phyloP scores from a whole-genome alignment of 2,888 invertebrate genomes.

The Lutraria lutraria region DNA sequence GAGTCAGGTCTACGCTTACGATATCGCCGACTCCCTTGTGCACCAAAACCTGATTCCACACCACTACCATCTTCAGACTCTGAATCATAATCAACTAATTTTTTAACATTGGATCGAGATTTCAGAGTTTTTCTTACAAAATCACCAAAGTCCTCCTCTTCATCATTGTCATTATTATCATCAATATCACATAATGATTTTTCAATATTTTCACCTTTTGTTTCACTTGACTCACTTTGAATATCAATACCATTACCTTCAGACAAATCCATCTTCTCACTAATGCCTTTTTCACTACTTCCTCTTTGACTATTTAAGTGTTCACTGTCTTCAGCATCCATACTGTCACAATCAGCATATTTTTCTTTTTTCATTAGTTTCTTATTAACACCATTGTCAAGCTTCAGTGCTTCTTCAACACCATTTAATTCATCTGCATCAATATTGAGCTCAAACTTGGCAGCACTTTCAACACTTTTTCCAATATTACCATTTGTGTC shows the following conservation, averaged over 20 bases:
- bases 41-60: slow-evolving; percentile 5
- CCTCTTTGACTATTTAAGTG: background rate
- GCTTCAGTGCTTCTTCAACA: background rate
- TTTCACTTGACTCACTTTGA: slow-evolving; percentile 13
- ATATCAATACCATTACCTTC: slow-evolving; percentile 27
- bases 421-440: slow-evolving; percentile 48
- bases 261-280: slow-evolving; percentile 21
- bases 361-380: background rate
- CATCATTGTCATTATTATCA: slow-evolving; percentile 39
- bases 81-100: slow-evolving; percentile 40
- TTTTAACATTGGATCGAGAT: slow-evolving; percentile 29
- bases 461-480: slow-evolving; percentile 31
- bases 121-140: slow-evolving; percentile 44
- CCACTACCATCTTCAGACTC: slow-evolving; percentile 23
- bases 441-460: slow-evolving; percentile 33
- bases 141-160: slow-evolving; percentile 59
- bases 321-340: slow-evolving; percentile 25
- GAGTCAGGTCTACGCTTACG: slow-evolving; percentile 51
- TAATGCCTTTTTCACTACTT: slow-evolving; percentile 28
- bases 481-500: slow-evolving; percentile 31
- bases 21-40: slow-evolving; percentile 43
- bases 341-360: slow-evolving; percentile 44
- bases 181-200: slow-evolving; percentile 13
- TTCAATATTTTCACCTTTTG: background rate
- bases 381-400: background rate